Evolutionary conservation across 2,888 invertebrate species (phyloP).

Genomic region (Drosophila borealis): DNA sequence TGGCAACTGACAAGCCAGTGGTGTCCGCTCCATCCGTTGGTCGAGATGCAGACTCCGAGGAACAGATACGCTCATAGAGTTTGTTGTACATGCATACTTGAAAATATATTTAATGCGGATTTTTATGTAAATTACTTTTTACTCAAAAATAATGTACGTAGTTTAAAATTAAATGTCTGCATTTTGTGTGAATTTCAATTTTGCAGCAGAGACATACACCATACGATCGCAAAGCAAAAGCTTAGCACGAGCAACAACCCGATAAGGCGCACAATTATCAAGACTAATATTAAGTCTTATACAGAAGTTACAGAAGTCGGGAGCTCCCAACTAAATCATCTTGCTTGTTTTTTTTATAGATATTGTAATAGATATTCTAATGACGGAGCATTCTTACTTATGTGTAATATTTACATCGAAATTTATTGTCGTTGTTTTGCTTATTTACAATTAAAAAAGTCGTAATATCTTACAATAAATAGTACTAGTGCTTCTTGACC

Average conservation of each 20-base stretch:
- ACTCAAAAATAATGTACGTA: neutral
- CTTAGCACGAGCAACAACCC: slow-evolving; percentile 13
- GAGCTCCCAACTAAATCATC: too few species aligned
- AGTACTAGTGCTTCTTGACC: slow-evolving; percentile 57
- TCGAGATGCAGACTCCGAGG: slow-evolving; percentile 40
- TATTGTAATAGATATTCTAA: too few species aligned
- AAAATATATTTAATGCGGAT: slow-evolving; percentile 15
- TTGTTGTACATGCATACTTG: slow-evolving; percentile 8
- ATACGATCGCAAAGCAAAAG: neutral
- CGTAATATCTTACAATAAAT: slow-evolving; percentile 10
- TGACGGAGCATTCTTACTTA: neutral
- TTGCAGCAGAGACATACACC: slow-evolving; percentile 5
- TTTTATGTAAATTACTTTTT: neutral
- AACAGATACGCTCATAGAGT: slow-evolving; percentile 61
- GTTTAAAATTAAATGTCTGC: neutral
- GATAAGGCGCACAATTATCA: neutral
- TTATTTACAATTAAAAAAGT: slow-evolving; percentile 11
- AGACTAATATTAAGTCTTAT: neutral
- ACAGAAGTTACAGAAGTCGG: too few species aligned
- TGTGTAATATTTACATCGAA: neutral
- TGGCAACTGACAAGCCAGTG: slow-evolving; percentile 30
- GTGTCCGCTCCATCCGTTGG: slow-evolving; percentile 16
- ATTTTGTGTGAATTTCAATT: slow-evolving; percentile 7
- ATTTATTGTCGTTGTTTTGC: slow-evolving; percentile 6
- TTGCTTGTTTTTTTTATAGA: too few species aligned